A percentile compares a stretch with the other conserved stretches of the same genome.
Conservation (phyloP, 2,113 vertebrate genomes). For the Butorides virescens region DNA sequence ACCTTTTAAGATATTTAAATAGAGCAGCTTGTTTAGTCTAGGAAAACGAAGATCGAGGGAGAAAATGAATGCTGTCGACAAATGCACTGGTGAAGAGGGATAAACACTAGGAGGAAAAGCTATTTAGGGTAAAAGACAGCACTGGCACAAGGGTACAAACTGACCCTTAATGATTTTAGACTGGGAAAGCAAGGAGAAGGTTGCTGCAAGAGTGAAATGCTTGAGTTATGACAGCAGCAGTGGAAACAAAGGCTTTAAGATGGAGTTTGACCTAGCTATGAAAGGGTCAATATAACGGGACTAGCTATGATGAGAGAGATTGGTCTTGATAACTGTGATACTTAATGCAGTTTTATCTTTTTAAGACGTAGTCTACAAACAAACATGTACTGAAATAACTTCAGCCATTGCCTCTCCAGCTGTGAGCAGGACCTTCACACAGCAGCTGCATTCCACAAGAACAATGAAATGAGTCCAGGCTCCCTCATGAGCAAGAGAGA, state of each 20-base stretch:
- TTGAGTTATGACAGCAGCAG: background rate
- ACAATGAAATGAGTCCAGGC: background rate
- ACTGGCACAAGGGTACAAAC: background rate
- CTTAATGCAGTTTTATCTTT: background rate
- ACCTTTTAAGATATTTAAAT: conserved; percentile 7
- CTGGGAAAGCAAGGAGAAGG: background rate
- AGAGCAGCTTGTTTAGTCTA: conserved; percentile 42
- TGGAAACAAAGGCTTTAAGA: background rate
- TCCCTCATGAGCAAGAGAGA: background rate
- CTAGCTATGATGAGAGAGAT: background rate
- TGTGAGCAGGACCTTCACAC: background rate
- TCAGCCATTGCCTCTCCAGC: background rate
- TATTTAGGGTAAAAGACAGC: conserved; percentile 11
- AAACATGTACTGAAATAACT: background rate
- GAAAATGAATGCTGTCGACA: background rate
- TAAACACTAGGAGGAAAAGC: background rate
- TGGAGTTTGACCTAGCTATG: background rate
- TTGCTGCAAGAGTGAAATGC: background rate
- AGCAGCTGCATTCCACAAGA: conserved; percentile 8
- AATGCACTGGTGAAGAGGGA: background rate
- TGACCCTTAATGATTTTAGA: background rate
- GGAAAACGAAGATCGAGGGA: background rate
- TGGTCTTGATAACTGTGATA: background rate
- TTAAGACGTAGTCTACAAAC: conserved; percentile 1
- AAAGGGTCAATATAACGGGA: background rate